phyloP scores from a whole-genome alignment of 2,888 invertebrate genomes.

The Caprella mutica region DNA sequence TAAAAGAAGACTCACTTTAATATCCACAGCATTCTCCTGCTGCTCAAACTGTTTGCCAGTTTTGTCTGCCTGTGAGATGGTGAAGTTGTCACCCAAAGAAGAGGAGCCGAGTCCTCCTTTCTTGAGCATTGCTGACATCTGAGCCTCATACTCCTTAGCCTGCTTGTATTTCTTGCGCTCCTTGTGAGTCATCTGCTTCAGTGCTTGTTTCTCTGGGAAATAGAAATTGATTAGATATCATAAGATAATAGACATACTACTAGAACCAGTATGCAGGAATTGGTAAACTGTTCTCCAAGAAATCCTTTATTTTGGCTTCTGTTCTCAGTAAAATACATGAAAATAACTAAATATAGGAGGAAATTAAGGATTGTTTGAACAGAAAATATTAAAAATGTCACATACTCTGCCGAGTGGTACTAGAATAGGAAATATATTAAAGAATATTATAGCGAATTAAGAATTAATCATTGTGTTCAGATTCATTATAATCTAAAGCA shows the following conservation, averaged over 20 bases:
- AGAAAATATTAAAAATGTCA: too few relatives aligned
- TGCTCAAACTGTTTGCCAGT: conserved; percentile 57
- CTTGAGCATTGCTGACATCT: conserved; percentile 69
- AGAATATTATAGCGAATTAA: too few relatives aligned
- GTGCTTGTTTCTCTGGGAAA: conserved; percentile 29
- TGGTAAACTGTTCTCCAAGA: too few relatives aligned
- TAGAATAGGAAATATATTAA: too few relatives aligned
- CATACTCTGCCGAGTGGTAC: too few relatives aligned
- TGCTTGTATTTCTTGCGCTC: conserved; percentile 85
- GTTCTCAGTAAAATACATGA: not conserved
- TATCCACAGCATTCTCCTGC: conserved; percentile 87
- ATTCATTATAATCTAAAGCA: too few relatives aligned
- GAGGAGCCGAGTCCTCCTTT: conserved; percentile 82
- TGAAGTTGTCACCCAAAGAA: conserved; percentile 84
- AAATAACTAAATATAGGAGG: not conserved
- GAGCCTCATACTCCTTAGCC: conserved; percentile 67
- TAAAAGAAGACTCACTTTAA: conserved; percentile 76
- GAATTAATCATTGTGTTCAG: too few relatives aligned
- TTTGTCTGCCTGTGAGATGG: conserved; percentile 68
- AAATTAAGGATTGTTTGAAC: too few relatives aligned
- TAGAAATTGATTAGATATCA: not conserved
- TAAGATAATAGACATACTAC: not conserved
- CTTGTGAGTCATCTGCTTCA: conserved; percentile 71
- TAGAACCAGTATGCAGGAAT: too few relatives aligned
- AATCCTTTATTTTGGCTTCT: too few relatives aligned